phyloP scores from a whole-genome alignment of 2,888 invertebrate genomes.

The Drosophila falleni region DNA sequence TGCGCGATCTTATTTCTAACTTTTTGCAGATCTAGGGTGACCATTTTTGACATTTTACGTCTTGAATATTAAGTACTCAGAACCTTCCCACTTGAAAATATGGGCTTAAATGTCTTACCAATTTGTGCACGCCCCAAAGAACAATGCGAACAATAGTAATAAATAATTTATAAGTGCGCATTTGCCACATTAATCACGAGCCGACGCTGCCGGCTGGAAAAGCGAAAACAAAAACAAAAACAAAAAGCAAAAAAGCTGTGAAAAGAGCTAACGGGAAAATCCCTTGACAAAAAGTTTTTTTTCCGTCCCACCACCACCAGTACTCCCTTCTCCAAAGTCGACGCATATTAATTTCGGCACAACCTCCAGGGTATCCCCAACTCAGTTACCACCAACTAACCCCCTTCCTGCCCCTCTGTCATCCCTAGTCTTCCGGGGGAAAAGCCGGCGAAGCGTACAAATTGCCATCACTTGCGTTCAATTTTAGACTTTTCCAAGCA shows the following conservation, averaged over 20 bases:
- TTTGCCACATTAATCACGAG: slow-evolving; percentile 79
- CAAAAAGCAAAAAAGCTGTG: slow-evolving; percentile 15
- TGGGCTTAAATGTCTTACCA: slow-evolving; percentile 75
- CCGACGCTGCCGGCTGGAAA: slow-evolving; percentile 43
- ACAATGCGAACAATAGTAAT: slow-evolving; percentile 79
- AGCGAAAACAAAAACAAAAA: slow-evolving; percentile 12
- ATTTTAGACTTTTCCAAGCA: slow-evolving; percentile 82
- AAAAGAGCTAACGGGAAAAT: slow-evolving; percentile 51
- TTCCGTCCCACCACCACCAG: no score
- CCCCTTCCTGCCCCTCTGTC: not conserved
- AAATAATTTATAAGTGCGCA: slow-evolving; percentile 80
- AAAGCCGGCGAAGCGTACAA: slow-evolving; percentile 72
- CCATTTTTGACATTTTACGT: slow-evolving; percentile 25
- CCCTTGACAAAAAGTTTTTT: slow-evolving; percentile 63
- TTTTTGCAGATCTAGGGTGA: not conserved
- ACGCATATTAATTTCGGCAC: slow-evolving; percentile 79
- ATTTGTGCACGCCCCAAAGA: slow-evolving; percentile 70
- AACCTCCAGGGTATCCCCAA: slow-evolving; percentile 24
- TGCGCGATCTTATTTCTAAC: not conserved
- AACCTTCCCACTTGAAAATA: slow-evolving; percentile 52
- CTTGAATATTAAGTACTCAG: slow-evolving; percentile 45
- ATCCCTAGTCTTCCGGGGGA: not conserved
- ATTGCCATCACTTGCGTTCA: slow-evolving; percentile 82
- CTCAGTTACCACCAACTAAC: not conserved
- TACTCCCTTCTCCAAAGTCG: slow-evolving; percentile 44